A percentile compares a stretch with the other conserved stretches of the same genome.
phyloP scores from a whole-genome alignment of 1,140 invertebrate species.

The Tetramorium parvispinum region DNA sequence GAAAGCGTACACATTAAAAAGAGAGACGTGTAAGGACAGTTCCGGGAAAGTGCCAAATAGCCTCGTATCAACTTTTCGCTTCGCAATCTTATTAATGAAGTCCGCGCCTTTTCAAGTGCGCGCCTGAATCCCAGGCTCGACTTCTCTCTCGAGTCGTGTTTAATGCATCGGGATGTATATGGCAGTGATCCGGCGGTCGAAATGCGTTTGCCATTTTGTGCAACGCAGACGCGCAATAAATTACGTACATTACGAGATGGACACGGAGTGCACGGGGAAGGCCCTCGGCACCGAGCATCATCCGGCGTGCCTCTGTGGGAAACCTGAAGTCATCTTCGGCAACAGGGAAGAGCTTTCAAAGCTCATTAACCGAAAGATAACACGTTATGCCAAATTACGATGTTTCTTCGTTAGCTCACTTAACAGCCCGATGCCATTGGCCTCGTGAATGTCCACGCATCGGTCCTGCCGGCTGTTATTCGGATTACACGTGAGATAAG shows the following conservation, averaged over 20 bases:
- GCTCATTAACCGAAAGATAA: constrained; percentile 70
- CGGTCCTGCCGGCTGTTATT: neutral
- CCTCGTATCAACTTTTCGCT: neutral
- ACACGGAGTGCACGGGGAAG: constrained; percentile 3
- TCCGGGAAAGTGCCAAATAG: constrained; percentile 1
- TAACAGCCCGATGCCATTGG: neutral
- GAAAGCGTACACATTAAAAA: neutral
- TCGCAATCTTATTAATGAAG: constrained; percentile 23
- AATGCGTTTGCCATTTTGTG: constrained; percentile 21
- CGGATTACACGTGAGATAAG: neutral
- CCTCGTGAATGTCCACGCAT: constrained; percentile 8
- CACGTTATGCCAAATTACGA: constrained; percentile 61
- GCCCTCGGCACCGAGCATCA: constrained; percentile 12
- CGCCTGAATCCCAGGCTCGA: neutral
- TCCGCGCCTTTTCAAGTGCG: neutral
- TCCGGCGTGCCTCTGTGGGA: constrained; percentile 52
- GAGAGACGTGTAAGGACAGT: neutral
- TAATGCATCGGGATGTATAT: neutral
- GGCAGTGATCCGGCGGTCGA: constrained; percentile 34
- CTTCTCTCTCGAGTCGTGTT: neutral
- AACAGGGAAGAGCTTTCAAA: constrained; percentile 35
- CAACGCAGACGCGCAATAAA: constrained; percentile 47
- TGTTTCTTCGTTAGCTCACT: constrained; percentile 53
- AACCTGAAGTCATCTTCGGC: constrained; percentile 38
- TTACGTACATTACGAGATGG: constrained; percentile 51